A percentile compares a stretch with the other conserved stretches of the same genome.
Conservation (phyloP, 30 jellyfish, hydroid and myxozoan genomes). For the Turritopsis rubra region DNA sequence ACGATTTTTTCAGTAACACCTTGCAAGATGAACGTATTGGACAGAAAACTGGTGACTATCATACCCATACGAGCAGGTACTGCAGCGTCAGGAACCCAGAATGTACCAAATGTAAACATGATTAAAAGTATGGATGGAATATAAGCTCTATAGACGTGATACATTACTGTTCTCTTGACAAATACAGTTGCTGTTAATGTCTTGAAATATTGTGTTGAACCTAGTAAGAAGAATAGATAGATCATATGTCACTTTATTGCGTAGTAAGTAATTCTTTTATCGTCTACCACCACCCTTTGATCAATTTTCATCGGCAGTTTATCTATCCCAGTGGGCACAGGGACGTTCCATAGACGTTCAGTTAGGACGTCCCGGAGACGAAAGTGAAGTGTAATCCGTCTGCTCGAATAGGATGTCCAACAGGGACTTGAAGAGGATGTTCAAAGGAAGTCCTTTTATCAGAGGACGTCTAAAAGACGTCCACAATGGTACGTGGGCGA, state of each 20-base stretch:
- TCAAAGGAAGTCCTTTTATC: too few relatives aligned
- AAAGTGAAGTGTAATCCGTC: too few relatives aligned
- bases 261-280: neutral
- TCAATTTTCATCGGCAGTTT: too few relatives aligned
- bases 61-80: conserved; percentile 27
- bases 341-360: too few relatives aligned
- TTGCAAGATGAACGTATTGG: conserved; percentile 18
- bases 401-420: too few relatives aligned
- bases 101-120: conserved; percentile 12
- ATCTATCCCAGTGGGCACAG: too few relatives aligned
- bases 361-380: too few relatives aligned
- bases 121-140: conserved; percentile 19
- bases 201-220: neutral
- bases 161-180: conserved; percentile 9
- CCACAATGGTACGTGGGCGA: too few relatives aligned
- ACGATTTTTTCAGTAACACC: conserved; percentile 15
- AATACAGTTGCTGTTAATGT: neutral
- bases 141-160: conserved; percentile 6
- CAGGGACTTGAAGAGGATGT: too few relatives aligned
- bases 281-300: neutral
- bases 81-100: conserved; percentile 21
- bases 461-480: too few relatives aligned
- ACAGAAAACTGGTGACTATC: conserved; percentile 18
- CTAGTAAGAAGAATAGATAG: neutral
- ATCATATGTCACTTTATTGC: neutral